Evolutionary conservation across 2,113 vertebrate species (phyloP).

Genomic region (Catharus minimus): DNA sequence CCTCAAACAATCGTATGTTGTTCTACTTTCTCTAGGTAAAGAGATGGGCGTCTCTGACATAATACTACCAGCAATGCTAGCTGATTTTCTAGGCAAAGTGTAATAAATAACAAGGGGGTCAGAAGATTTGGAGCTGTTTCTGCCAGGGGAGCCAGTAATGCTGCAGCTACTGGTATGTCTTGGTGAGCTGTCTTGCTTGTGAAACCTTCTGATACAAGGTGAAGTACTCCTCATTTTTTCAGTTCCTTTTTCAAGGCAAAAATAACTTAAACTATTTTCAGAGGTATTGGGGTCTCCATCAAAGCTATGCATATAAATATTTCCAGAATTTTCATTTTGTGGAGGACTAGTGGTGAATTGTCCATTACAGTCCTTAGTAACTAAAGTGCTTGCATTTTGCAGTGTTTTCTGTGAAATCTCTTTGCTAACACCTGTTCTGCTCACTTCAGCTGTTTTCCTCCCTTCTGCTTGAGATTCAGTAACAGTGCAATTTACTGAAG

Average conservation of each 20-base stretch:
- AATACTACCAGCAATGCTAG: slow-evolving; percentile 32
- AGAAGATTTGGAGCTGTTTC: not conserved
- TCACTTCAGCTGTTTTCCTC: not conserved
- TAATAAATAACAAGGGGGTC: slow-evolving; percentile 52
- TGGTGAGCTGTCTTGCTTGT: not conserved
- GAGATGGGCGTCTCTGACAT: slow-evolving; percentile 19
- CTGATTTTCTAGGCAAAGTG: slow-evolving; percentile 71
- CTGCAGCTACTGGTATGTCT: slow-evolving; percentile 1
- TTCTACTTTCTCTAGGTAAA: slow-evolving; percentile 41
- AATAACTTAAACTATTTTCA: slow-evolving; percentile 16
- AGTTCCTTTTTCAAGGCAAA: slow-evolving; percentile 39
- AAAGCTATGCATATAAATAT: not conserved
- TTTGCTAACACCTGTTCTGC: not conserved
- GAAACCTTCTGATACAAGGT: slow-evolving; percentile 46
- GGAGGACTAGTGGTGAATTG: not conserved
- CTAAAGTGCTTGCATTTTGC: slow-evolving; percentile 32
- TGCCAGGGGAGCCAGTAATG: not conserved
- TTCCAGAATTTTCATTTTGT: not conserved
- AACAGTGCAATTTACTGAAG: not conserved
- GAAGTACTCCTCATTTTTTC: slow-evolving; percentile 1
- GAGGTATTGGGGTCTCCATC: not conserved
- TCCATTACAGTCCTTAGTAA: not conserved
- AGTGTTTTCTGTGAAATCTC: slow-evolving; percentile 6
- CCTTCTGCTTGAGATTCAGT: not conserved
- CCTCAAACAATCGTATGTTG: not conserved